Percentiles rank a stretch among this genome's conserved stretches.
Conservation (phyloP, 1,140 invertebrate species). For the Drosophila watanabei region DNA sequence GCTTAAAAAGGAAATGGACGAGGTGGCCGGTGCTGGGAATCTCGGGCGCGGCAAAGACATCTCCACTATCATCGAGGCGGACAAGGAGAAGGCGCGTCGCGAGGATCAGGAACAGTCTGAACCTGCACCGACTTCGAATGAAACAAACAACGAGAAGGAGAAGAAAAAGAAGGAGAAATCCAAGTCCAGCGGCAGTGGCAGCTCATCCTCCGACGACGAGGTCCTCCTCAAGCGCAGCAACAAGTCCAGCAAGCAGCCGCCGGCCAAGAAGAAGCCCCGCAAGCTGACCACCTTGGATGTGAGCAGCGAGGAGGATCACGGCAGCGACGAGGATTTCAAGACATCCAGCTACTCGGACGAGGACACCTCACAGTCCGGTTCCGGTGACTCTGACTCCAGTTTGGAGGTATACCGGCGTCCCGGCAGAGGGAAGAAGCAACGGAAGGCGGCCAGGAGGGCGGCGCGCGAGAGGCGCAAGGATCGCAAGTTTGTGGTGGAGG, state of each 20-base stretch:
- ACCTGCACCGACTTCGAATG: too few species aligned
- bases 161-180: slow-evolving; percentile 53
- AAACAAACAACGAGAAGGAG: slow-evolving; percentile 61
- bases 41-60: slow-evolving; percentile 95
- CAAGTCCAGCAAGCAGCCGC: slow-evolving; percentile 59
- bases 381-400: slow-evolving; percentile 79
- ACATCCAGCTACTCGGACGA: slow-evolving; percentile 85
- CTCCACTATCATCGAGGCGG: slow-evolving; percentile 93
- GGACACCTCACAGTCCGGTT: slow-evolving; percentile 68
- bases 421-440: slow-evolving; percentile 67
- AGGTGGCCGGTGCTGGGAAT: slow-evolving; percentile 91
- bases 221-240: slow-evolving; percentile 48
- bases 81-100: slow-evolving; percentile 88
- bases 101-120: slow-evolving; percentile 73
- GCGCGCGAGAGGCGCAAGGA: slow-evolving; percentile 77
- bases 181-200: slow-evolving; percentile 35
- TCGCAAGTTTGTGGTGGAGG: slow-evolving; percentile 80
- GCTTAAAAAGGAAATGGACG: slow-evolving; percentile 92
- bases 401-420: slow-evolving; percentile 72
- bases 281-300: slow-evolving; percentile 93
- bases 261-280: slow-evolving; percentile 89
- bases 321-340: slow-evolving; percentile 95
- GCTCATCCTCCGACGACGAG: slow-evolving; percentile 56
- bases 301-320: slow-evolving; percentile 92
- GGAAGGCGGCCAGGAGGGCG: slow-evolving; percentile 71